Conservation (phyloP, 2,888 invertebrate genomes). For the Eledona agricola region DNA sequence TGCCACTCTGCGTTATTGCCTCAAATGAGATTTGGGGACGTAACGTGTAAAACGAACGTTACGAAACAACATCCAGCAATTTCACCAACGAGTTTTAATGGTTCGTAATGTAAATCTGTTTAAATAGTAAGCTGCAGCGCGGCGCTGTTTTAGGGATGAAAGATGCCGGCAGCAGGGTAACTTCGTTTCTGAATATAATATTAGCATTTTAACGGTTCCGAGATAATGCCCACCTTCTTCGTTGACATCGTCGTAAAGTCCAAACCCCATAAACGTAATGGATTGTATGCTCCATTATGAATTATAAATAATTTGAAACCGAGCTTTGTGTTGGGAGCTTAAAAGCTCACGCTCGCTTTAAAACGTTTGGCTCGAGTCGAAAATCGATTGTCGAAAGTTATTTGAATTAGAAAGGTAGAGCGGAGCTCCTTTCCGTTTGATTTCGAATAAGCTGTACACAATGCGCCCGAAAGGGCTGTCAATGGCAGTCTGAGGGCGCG, state of each 20-base stretch:
- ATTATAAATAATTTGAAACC: slow-evolving; percentile 26
- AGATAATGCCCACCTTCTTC: slow-evolving; percentile 19
- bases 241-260: slow-evolving; percentile 28
- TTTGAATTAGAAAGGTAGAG: slow-evolving; percentile 33
- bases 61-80: too few relatives aligned
- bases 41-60: too few relatives aligned
- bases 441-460: slow-evolving; percentile 35
- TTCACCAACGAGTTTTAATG: too few relatives aligned
- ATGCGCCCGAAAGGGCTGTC: slow-evolving; percentile 36
- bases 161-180: slow-evolving; percentile 33
- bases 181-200: slow-evolving; percentile 20
- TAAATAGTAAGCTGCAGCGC: too few relatives aligned
- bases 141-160: slow-evolving; percentile 5
- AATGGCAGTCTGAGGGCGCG: slow-evolving; percentile 31
- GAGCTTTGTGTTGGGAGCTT: slow-evolving; percentile 11
- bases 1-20: slow-evolving; percentile 52
- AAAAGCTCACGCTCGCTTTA: slow-evolving; percentile 20
- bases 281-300: slow-evolving; percentile 21
- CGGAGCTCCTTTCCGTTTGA: slow-evolving; percentile 27
- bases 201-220: slow-evolving; percentile 28
- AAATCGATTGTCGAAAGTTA: slow-evolving; percentile 24
- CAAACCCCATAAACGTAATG: slow-evolving; percentile 32
- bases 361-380: slow-evolving; percentile 6
- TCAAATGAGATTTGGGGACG: slow-evolving; percentile 51
- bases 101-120: too few relatives aligned